Percentiles rank a stretch among this genome's conserved stretches.
Conservation (phyloP, 2,888 invertebrate species). For the Druceiella hillmani region DNA sequence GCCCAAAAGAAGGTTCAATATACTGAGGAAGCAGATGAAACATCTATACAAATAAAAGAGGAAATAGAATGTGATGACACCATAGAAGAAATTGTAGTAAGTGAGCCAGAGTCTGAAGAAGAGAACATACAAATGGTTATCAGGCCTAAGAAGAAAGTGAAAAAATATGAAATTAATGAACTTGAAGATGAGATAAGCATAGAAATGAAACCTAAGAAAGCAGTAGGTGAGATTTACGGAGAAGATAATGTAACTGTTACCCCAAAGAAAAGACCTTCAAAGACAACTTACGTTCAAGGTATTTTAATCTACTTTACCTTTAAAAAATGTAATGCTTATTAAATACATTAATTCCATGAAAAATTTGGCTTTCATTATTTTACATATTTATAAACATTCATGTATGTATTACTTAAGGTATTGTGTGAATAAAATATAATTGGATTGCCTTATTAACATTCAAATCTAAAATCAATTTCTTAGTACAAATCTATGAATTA, state of each 20-base stretch:
- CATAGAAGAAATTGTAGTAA: slow-evolving; percentile 60
- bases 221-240: slow-evolving; percentile 46
- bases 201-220: slow-evolving; percentile 46
- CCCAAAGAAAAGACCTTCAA: slow-evolving; percentile 59
- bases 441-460: too few relatives aligned
- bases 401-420: too few relatives aligned
- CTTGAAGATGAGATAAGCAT: slow-evolving; percentile 55
- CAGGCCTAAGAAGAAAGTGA: slow-evolving; percentile 39
- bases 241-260: slow-evolving; percentile 66
- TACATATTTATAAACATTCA: too few relatives aligned
- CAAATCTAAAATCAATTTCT: too few relatives aligned
- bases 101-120: slow-evolving; percentile 54
- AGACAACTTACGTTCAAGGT: slow-evolving; percentile 63
- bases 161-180: slow-evolving; percentile 59
- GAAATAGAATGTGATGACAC: slow-evolving; percentile 60
- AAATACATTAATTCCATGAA: not conserved
- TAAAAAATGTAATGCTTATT: slow-evolving; percentile 8
- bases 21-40: slow-evolving; percentile 64
- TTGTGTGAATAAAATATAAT: too few relatives aligned
- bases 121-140: slow-evolving; percentile 51
- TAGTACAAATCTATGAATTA: slow-evolving; percentile 29
- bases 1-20: slow-evolving; percentile 56
- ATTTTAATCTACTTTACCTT: slow-evolving; percentile 20
- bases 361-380: too few relatives aligned
- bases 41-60: slow-evolving; percentile 59